These are phyloP conservation scores for Agriotes lineatus DNA, from an alignment of 2,888 invertebrate genomes.

Conservation along the genomic window DNA sequence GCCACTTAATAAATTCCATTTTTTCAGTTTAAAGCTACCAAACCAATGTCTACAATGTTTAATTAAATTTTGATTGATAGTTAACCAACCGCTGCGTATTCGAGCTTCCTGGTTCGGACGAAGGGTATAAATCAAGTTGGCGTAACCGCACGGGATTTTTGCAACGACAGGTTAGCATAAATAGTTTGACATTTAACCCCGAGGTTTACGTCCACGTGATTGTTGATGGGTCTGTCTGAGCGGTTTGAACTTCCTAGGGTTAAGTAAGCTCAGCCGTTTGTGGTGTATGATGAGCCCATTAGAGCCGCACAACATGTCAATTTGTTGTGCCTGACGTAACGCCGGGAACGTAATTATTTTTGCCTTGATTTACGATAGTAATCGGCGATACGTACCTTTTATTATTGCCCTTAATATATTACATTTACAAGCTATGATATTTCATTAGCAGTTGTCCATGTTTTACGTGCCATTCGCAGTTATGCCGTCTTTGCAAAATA, in stretches of 20 bases:
- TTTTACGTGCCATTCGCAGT: constrained; percentile 19
- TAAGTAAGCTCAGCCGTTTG: constrained; percentile 6
- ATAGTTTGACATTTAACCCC: constrained; percentile 5
- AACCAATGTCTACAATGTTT: too few species aligned
- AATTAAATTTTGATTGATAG: too few species aligned
- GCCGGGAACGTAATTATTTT: constrained; percentile 17
- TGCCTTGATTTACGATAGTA: constrained; percentile 25
- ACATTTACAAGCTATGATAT: constrained; percentile 23
- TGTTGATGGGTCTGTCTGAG: not conserved
- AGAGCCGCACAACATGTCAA: constrained; percentile 17
- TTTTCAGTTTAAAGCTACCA: too few species aligned
- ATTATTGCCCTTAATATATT: constrained; percentile 19
- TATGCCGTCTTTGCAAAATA: constrained; percentile 20
- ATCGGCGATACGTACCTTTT: constrained; percentile 22
- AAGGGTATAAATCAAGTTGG: too few species aligned
- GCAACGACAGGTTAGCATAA: not conserved
- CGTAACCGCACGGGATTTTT: not conserved
- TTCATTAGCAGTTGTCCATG: constrained; percentile 28
- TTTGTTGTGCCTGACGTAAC: constrained; percentile 7
- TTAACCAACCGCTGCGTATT: too few species aligned
- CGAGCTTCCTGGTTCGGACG: too few species aligned
- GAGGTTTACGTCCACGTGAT: not conserved
- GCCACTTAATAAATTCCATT: too few species aligned
- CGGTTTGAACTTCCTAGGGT: constrained; percentile 16
- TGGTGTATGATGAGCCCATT: constrained; percentile 19